phyloP scores from a whole-genome alignment of 23 tunicate species.

The Ciona savignyi region DNA sequence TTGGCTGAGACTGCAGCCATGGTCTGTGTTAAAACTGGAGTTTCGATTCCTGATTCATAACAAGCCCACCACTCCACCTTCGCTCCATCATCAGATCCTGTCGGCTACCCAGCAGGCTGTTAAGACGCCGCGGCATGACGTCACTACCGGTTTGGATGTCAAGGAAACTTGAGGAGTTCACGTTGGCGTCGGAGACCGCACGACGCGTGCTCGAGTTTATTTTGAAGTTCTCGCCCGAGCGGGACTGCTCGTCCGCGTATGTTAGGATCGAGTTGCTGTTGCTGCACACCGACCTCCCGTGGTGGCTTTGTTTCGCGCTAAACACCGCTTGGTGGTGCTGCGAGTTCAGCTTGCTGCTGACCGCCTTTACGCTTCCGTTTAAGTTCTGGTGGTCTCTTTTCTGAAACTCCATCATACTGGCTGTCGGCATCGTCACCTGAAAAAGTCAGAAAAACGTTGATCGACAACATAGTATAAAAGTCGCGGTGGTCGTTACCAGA shows the following conservation, averaged over 20 bases:
- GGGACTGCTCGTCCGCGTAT: neutral
- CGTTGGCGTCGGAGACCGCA: neutral
- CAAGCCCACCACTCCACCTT: neutral
- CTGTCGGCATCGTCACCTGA: conserved; percentile 52
- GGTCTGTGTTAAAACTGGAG: no score
- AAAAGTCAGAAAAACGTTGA: no score
- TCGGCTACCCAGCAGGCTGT: neutral
- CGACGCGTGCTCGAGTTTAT: conserved; percentile 3
- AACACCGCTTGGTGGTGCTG: neutral
- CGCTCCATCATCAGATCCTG: neutral
- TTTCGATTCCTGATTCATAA: no score
- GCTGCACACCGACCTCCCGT: neutral
- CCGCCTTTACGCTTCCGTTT: neutral
- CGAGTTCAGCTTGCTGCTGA: neutral
- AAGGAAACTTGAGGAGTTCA: neutral
- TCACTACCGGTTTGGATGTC: neutral
- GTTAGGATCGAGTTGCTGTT: neutral
- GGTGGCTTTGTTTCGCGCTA: neutral
- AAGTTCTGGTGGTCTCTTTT: neutral
- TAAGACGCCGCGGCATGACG: neutral
- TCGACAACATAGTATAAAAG: no score
- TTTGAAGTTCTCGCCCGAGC: neutral
- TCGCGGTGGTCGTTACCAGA: no score
- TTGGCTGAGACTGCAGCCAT: no score
- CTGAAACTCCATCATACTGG: conserved; percentile 42